phyloP scores from a whole-genome alignment of 2,888 invertebrate genomes.

The Callimorpha dominula region DNA sequence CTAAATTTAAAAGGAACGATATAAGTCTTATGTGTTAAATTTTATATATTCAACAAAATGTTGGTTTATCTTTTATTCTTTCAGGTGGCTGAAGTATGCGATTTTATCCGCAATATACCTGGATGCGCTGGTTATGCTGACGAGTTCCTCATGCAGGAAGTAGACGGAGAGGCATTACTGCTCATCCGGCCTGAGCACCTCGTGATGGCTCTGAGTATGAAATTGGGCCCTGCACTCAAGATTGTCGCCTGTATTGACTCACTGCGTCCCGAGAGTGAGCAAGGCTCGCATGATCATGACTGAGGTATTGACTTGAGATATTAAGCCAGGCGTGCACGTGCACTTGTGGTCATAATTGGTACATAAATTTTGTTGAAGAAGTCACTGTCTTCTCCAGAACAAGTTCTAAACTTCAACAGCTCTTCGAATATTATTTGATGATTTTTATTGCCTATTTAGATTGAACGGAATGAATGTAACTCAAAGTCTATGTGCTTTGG shows the following conservation, averaged over 20 bases:
- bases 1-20: not conserved
- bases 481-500: not conserved
- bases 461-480: not conserved
- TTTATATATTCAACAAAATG: not conserved
- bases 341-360: too few relatives aligned
- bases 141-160: constrained; percentile 97
- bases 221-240: constrained; percentile 97
- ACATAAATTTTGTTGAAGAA: not conserved
- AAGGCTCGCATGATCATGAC: constrained; percentile 66
- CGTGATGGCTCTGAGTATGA: constrained; percentile 97
- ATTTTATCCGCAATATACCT: constrained; percentile 95
- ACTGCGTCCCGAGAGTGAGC: constrained; percentile 89
- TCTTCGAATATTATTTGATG: not conserved
- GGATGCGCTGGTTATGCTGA: constrained; percentile 97
- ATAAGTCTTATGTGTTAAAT: not conserved
- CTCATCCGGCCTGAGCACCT: constrained; percentile 97
- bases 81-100: constrained; percentile 94
- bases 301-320: constrained; percentile 58
- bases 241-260: constrained; percentile 97
- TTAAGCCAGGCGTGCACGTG: too few relatives aligned
- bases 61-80: not conserved
- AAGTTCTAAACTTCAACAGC: too few relatives aligned
- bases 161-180: constrained; percentile 97
- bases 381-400: not conserved
- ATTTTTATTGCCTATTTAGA: not conserved